A percentile compares a stretch with the other conserved stretches of the same genome.
Evolutionary conservation across 2,113 vertebrate genomes (phyloP).

Genomic region (Cyrtonyx montezumae): DNA sequence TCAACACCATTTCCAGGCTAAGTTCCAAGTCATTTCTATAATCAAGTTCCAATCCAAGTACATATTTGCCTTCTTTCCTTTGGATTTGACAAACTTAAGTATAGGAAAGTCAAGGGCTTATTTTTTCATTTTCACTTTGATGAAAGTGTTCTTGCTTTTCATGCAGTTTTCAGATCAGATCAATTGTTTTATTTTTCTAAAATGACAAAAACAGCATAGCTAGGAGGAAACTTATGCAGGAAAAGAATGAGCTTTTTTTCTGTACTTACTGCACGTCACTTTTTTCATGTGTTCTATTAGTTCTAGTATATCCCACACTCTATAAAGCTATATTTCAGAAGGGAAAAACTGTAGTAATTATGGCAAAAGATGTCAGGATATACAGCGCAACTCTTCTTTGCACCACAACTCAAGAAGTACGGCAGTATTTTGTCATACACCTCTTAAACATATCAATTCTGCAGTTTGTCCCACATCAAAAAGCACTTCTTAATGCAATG

Average conservation of each 20-base stretch:
- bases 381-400: background rate
- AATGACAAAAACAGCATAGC: slow-evolving; percentile 50
- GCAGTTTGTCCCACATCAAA: slow-evolving; percentile 3
- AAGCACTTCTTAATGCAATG: background rate
- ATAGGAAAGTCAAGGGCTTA: slow-evolving; percentile 59
- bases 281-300: slow-evolving; percentile 3
- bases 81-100: slow-evolving; percentile 67
- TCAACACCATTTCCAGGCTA: slow-evolving; percentile 26
- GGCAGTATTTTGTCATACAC: slow-evolving; percentile 1
- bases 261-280: background rate
- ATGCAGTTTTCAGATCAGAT: slow-evolving; percentile 70
- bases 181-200: slow-evolving; percentile 70
- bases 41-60: slow-evolving; percentile 57
- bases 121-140: slow-evolving; percentile 65
- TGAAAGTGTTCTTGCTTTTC: slow-evolving; percentile 67
- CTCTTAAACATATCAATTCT: background rate
- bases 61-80: slow-evolving; percentile 59
- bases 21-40: slow-evolving; percentile 68
- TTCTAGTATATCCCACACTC: background rate
- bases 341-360: background rate
- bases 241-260: slow-evolving; percentile 2
- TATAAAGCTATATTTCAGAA: slow-evolving; percentile 34
- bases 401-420: background rate
- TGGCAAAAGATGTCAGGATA: background rate
- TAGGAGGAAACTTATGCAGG: slow-evolving; percentile 46